Evolutionary conservation across 2,888 invertebrate genomes (phyloP).

Genomic region (Apamea anceps): DNA sequence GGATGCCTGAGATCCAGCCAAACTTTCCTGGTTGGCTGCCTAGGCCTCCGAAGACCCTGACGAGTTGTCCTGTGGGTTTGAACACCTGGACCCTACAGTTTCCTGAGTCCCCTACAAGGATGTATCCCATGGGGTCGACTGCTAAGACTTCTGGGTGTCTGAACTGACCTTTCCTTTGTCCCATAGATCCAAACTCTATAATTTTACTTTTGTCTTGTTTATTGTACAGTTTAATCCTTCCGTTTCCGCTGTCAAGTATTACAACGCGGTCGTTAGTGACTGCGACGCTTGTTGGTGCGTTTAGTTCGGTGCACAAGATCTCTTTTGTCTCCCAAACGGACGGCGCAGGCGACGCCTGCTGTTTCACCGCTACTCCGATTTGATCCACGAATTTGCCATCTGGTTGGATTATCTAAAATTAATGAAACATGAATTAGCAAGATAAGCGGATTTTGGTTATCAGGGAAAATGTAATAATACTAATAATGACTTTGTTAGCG

Average conservation of each 20-base stretch:
- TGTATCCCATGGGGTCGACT: conserved; percentile 93
- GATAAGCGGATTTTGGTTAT: conserved; percentile 12
- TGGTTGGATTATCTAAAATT: conserved; percentile 85
- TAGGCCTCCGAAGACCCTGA: conserved; percentile 91
- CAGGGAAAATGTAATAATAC: background rate
- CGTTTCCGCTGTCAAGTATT: conserved; percentile 93
- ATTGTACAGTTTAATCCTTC: conserved; percentile 91
- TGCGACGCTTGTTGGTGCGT: conserved; percentile 93
- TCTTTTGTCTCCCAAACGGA: conserved; percentile 81
- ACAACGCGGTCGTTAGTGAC: conserved; percentile 89
- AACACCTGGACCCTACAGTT: conserved; percentile 94
- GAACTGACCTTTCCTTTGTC: conserved; percentile 92
- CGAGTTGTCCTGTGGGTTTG: conserved; percentile 92
- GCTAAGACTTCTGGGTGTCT: conserved; percentile 93
- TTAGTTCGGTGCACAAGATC: conserved; percentile 89
- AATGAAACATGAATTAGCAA: conserved; percentile 15
- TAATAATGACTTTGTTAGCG: background rate
- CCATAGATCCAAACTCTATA: conserved; percentile 92
- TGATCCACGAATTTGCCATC: conserved; percentile 91
- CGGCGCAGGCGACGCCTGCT: conserved; percentile 74
- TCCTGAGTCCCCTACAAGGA: conserved; percentile 94
- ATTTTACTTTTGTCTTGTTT: conserved; percentile 89
- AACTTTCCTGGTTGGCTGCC: conserved; percentile 88
- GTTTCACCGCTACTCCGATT: conserved; percentile 89
- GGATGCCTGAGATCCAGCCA: conserved; percentile 93